Evolutionary conservation across 2,113 vertebrate species (phyloP), one percentile per base, ranked within the genome.

Genomic region (Artemisiospiza belli): DNA sequence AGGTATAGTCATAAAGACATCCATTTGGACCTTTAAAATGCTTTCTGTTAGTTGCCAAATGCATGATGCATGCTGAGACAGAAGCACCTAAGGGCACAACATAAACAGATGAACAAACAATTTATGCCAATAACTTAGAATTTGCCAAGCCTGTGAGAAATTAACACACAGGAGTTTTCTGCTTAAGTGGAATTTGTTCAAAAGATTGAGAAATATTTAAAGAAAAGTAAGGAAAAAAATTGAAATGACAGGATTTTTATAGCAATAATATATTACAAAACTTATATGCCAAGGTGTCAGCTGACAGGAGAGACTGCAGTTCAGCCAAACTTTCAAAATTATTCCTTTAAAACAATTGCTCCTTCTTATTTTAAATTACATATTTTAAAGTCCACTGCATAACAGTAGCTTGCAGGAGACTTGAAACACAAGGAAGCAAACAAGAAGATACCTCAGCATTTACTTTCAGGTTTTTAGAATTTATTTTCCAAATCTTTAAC

Each of bases 61-160:
- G 59, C 28, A 80, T 0, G 0, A 62, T 5, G 44, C 87, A 39
- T 9, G 30, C 74, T 61, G 79, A 90, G 66, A 78, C 84, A 59
- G 8, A 62, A 85, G 46, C 72, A 94, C 85, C 90, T 66, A 52
- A 39, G 73, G 94, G 75, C 85, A 97, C 55, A 80, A 92, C 87
- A 92, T 16, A 43, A 89, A 90, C 75, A 95, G 90, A 81, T 85
- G 74, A 89, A 82, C 61, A 59, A 89, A 92, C 52, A 54, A 85
- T 37, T 46, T 68, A 79, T 76, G 82, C 90, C 93, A 91, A 41
- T 70, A 93, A 83, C 52, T 57, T 37, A 67, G 16, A 73, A 67
- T 70, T 52, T 88, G 47, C 88, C 75, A 95, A 83, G 82, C 22
- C 88, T 57, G 17, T 51, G 47, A 92, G 59, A 95, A 91, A 91